phyloP scores from a whole-genome alignment of 1,140 invertebrate species.

The Leptinotarsa lineolata region DNA sequence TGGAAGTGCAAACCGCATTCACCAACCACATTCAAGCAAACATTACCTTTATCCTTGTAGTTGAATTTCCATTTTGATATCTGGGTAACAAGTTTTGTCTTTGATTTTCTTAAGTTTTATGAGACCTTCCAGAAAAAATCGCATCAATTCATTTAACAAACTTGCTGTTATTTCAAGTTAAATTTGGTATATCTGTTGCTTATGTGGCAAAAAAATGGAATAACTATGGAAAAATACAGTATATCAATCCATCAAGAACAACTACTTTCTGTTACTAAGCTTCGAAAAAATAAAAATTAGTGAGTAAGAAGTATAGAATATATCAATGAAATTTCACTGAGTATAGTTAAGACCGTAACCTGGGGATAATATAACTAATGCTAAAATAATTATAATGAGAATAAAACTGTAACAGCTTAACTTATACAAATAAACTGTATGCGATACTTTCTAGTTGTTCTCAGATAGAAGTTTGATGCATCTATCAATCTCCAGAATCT shows the following conservation, averaged over 20 bases:
- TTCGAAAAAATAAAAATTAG: no score
- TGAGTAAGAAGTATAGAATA: background rate
- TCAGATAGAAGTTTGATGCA: constrained; percentile 75
- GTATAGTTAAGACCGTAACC: background rate
- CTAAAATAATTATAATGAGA: background rate
- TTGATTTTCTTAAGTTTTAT: no score
- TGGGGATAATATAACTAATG: background rate
- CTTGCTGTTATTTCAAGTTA: background rate
- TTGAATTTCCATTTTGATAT: no score
- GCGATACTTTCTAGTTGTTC: constrained; percentile 63
- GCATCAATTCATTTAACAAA: no score
- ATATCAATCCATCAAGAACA: no score
- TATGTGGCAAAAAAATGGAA: background rate
- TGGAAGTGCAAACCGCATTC: no score
- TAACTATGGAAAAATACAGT: no score
- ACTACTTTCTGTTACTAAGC: no score
- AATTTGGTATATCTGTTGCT: background rate
- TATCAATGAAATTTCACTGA: background rate
- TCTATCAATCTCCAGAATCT: constrained; percentile 73
- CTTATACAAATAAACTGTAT: background rate
- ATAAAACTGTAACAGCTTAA: background rate
- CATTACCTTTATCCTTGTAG: no score
- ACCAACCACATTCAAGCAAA: no score
- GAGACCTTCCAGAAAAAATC: no score
- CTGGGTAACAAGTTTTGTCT: no score